Conservation (phyloP, 2,113 vertebrate genomes). For the Phalacrocorax pelagicus region DNA sequence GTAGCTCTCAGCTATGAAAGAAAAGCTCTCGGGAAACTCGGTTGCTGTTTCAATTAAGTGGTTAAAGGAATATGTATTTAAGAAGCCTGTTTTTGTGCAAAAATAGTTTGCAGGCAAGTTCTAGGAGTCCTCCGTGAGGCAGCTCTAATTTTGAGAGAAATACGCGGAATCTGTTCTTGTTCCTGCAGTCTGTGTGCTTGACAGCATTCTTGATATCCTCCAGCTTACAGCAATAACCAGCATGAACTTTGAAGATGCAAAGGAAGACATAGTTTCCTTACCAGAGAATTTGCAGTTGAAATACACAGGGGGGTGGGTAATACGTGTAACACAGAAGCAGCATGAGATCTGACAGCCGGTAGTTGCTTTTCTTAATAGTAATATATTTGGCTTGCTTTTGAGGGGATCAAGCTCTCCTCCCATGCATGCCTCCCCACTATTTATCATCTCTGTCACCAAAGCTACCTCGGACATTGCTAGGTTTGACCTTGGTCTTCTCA, state of each 20-base stretch:
- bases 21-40: neutral
- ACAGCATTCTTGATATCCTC: neutral
- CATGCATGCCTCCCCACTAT: neutral
- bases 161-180: neutral
- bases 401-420: neutral
- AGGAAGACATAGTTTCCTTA: neutral
- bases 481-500: neutral
- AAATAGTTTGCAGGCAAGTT: neutral
- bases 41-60: neutral
- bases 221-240: neutral
- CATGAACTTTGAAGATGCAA: neutral
- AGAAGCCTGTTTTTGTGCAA: neutral
- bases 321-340: neutral
- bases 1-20: slow-evolving; percentile 20
- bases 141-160: neutral
- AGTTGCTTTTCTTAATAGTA: neutral
- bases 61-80: neutral
- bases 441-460: neutral
- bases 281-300: neutral
- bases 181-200: neutral
- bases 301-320: neutral
- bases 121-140: neutral
- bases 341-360: neutral
- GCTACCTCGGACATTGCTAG: neutral
- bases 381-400: neutral